Base-by-base conservation (phyloP, 1,140 invertebrate genomes). In the Coptotermes formosanus region DNA sequence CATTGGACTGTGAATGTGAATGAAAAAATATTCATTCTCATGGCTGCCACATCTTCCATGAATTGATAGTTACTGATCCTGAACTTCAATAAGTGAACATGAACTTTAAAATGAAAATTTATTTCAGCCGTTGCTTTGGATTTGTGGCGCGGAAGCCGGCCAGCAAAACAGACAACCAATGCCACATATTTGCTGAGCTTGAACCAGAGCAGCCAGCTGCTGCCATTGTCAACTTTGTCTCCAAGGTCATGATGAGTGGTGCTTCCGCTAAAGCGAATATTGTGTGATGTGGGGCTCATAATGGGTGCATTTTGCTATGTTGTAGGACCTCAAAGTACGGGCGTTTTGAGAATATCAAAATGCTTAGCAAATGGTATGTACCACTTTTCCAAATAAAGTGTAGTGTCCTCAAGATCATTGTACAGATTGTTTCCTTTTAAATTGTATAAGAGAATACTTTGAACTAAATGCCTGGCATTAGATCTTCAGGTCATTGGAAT, bases 221-320 rank as follows among this genome's bases (percentile, higher is more conserved):
- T 59, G 98, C 98, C 59, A 99, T 99, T 89, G 97, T 98, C 85
- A 98, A 98, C 91, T 99, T 99, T 91, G 97, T 98, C 55, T 97
- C 97, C 90, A 98, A 98, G 92, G 96, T 98, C 84, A 93, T 96
- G 92, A 94, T 94, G 91, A 88, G 87, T 75, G 87, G 88, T 44
- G 48, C 48, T 23, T 59, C 91, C 23, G 88, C 89, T 69, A 93
- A 93, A 88, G 91, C 92, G 2, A 93, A 93, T 87, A 93, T 93
- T 86, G 92, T 93, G 64, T 93, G 91, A 91, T 55, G 48, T 16
- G 43, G 48, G 6, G n/a, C 19, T 55, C 19, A 21, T 52, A 59
- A 48, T 30, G 25, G 55, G 45, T 55, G 30, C 43, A 38, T 64
- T 38, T 23, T 55, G 83, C 82, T 45, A 83, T 83, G 82, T 45